Evolutionary conservation across 2,888 invertebrate species (phyloP).

Genomic region (Cremastinae sp.): DNA sequence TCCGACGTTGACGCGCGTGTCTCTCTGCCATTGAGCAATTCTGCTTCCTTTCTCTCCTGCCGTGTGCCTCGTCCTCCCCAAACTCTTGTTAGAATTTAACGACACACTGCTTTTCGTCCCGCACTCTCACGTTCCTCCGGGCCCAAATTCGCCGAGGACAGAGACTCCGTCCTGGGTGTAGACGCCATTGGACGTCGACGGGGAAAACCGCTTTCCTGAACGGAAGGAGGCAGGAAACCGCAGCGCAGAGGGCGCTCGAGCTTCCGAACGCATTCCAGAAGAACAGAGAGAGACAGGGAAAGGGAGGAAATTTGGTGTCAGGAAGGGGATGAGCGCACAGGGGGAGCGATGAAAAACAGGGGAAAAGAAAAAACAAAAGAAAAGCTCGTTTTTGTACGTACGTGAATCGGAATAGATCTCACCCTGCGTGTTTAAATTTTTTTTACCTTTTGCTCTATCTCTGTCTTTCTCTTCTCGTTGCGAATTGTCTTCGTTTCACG

Average conservation of each 20-base stretch:
- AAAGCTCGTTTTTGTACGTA: constrained; percentile 27
- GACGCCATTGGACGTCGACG: constrained; percentile 25
- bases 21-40: constrained; percentile 42
- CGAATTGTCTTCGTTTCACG: constrained; percentile 5
- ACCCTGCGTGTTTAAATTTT: constrained; percentile 25
- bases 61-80: neutral
- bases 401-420: constrained; percentile 39
- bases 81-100: constrained; percentile 54
- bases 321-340: constrained; percentile 1
- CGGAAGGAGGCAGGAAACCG: constrained; percentile 56
- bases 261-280: constrained; percentile 16
- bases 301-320: neutral
- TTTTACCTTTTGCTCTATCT: constrained; percentile 29
- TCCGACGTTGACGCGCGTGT: constrained; percentile 58
- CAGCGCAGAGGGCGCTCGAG: constrained; percentile 39
- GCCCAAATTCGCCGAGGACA: constrained; percentile 15
- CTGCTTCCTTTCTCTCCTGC: constrained; percentile 15
- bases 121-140: constrained; percentile 12
- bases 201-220: constrained; percentile 49
- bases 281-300: constrained; percentile 1
- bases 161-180: constrained; percentile 12
- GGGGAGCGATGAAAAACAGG: neutral
- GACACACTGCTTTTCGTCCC: constrained; percentile 53
- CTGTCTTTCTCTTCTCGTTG: neutral
- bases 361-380: no score